Percentiles rank a stretch among this genome's conserved stretches.
Evolutionary conservation across 2,113 vertebrate species (phyloP).

Genomic region (Gymnarchus niloticus): DNA sequence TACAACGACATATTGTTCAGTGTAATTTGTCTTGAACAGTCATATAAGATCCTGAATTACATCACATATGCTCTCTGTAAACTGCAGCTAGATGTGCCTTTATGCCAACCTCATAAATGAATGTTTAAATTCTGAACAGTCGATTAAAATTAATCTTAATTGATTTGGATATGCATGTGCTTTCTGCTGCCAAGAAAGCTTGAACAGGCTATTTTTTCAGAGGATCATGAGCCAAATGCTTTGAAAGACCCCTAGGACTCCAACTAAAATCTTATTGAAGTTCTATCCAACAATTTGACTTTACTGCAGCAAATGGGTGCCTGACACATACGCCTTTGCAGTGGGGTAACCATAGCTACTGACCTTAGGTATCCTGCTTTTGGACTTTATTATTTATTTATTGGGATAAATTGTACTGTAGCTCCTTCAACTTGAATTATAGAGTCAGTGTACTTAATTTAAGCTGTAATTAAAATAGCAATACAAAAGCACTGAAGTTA

Average conservation of each 20-base stretch:
- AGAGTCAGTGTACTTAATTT: background rate
- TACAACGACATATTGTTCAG: background rate
- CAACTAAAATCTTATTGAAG: conserved; percentile 62
- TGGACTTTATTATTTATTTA: conserved; percentile 8
- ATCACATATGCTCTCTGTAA: background rate
- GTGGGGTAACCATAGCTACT: conserved; percentile 31
- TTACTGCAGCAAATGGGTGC: conserved; percentile 47
- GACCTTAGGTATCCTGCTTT: background rate
- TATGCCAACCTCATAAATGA: conserved; percentile 21
- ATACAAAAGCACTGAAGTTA: background rate
- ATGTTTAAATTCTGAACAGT: conserved; percentile 22
- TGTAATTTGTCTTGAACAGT: background rate
- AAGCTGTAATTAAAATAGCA: background rate
- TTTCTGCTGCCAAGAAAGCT: conserved; percentile 48
- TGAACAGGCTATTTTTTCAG: conserved; percentile 58
- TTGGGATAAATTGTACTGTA: background rate
- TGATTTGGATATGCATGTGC: conserved; percentile 24
- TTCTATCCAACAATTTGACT: conserved; percentile 53
- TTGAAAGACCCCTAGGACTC: conserved; percentile 56
- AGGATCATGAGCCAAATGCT: conserved; percentile 53
- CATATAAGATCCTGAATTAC: background rate
- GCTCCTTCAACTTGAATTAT: background rate
- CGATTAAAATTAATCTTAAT: conserved; percentile 23
- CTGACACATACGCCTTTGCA: conserved; percentile 35
- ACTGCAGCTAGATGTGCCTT: background rate